Evolutionary conservation across 1,140 invertebrate genomes (phyloP).

Genomic region (Neocloeon triangulifer): DNA sequence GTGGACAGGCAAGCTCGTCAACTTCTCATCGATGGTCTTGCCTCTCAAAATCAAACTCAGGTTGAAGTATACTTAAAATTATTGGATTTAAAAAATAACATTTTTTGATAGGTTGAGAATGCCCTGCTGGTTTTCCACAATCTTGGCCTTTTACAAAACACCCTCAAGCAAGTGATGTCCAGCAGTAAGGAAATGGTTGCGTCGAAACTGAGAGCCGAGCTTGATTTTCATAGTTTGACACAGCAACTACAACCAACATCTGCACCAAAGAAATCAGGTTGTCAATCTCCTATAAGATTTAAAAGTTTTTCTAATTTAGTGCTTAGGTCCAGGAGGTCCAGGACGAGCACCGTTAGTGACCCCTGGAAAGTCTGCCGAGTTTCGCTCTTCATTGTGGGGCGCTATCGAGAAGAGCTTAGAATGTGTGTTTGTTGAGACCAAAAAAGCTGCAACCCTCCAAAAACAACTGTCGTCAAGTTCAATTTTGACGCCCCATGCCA

Average conservation of each 20-base stretch:
- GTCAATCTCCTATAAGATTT: conserved; percentile 2
- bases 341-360: conserved; percentile 40
- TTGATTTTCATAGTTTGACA: conserved; percentile 25
- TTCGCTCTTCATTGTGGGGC: conserved; percentile 50
- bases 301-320: not conserved
- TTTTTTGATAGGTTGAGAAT: conserved; percentile 24
- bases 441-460: no score
- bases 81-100: no score
- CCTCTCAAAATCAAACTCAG: conserved; percentile 38
- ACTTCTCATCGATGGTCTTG: conserved; percentile 38
- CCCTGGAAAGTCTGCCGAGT: conserved; percentile 37
- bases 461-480: no score
- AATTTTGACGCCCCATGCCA: no score
- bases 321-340: conserved; percentile 22
- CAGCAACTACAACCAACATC: conserved; percentile 9
- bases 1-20: conserved; percentile 40
- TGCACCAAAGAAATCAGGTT: conserved; percentile 7
- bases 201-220: conserved; percentile 27
- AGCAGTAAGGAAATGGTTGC: conserved; percentile 27
- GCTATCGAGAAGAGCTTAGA: conserved; percentile 52
- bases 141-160: conserved; percentile 30
- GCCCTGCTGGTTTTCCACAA: conserved; percentile 51
- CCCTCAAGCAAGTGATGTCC: conserved; percentile 28
- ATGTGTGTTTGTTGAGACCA: no score
- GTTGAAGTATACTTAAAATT: no score